These are phyloP conservation scores for Epinotia demarniana DNA, from an alignment of 2,888 invertebrate species.

Conservation along the genomic window DNA sequence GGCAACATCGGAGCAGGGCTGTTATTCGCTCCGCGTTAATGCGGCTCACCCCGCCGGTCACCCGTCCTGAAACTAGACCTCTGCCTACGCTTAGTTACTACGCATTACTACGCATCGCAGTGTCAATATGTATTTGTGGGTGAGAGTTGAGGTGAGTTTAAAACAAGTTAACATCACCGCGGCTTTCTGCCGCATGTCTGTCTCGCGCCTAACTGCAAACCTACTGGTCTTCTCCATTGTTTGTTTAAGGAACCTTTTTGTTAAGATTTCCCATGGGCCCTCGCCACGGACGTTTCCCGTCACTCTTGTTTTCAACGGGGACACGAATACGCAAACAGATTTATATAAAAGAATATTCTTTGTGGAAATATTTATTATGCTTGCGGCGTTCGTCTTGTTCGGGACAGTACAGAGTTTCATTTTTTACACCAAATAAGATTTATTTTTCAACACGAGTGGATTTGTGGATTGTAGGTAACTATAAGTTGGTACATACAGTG, in stretches of 20 bases:
- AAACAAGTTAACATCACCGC: neutral
- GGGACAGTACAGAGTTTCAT: neutral
- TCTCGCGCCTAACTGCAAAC: slow-evolving; percentile 40
- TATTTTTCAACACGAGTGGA: neutral
- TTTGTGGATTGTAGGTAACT: neutral
- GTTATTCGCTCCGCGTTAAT: no score
- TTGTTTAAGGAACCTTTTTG: slow-evolving; percentile 75
- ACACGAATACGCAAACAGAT: slow-evolving; percentile 72
- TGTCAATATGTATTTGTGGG: no score
- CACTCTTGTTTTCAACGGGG: slow-evolving; percentile 66
- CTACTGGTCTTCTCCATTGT: slow-evolving; percentile 63
- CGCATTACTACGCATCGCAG: no score
- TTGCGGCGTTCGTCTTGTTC: slow-evolving; percentile 30
- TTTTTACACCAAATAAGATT: slow-evolving; percentile 2
- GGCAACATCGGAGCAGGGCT: no score
- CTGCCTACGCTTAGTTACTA: no score
- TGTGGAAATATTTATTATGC: slow-evolving; percentile 43
- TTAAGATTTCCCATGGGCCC: slow-evolving; percentile 77
- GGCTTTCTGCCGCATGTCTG: slow-evolving; percentile 17
- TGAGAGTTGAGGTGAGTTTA: no score
- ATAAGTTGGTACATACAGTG: no score
- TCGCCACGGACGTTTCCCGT: slow-evolving; percentile 61
- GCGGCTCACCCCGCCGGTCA: no score
- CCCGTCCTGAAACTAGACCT: no score
- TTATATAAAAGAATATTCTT: slow-evolving; percentile 58